Evolutionary conservation across 35 echinoderm and acorn worm species (phyloP), one percentile per base, ranked within the genome.

Genomic region (Lytechinus variegatus): DNA sequence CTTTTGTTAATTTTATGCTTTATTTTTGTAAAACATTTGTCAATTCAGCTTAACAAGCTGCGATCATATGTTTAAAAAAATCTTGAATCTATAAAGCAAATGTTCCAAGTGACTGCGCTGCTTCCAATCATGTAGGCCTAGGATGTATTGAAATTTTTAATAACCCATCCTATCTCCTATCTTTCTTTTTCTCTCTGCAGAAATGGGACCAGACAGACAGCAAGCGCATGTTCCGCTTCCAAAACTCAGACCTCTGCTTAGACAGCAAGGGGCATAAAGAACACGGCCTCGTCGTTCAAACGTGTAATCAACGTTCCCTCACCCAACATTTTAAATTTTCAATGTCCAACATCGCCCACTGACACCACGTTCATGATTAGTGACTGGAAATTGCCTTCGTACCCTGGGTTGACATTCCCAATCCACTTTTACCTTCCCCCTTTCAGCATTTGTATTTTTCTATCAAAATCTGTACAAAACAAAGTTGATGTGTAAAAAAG

Each of bases 321-420:
- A 99, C 97, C 14, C 98, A 99, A 89, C 97, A 99, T 9, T 99
- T 97, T 96, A 99, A 97, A 95, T 99, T 99, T 92, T 95, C 97
- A 55, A 97, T 99, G 98, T 86, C 91, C 11, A 96, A 96, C 91
- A 94, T 98, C 92, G 95, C 92, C 92, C 95, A 97, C 56, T 96
- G 96, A 97, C 96, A 87, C 27, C 87, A 53, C 61, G 61, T 71
- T 71, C 61, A 71, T 19, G 1, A 71, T 6, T 16, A 71, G 14
- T 21, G 14, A 4, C 61, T 71, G 14, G 24, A 19, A 56, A 56
- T 56, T 71, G 61, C 61, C 61, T 71, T 71, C 14, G 61, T 71
- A 19, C 24, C 61, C 61, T 19, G 61, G 61, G 61, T 13, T 71
- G 1, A 71, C 61, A 71, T 71, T 71, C 61, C 61, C 14, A 71